These are phyloP conservation scores for Calameuta pallipes DNA, from an alignment of 2,888 invertebrate genomes.

Conservation along the genomic window DNA sequence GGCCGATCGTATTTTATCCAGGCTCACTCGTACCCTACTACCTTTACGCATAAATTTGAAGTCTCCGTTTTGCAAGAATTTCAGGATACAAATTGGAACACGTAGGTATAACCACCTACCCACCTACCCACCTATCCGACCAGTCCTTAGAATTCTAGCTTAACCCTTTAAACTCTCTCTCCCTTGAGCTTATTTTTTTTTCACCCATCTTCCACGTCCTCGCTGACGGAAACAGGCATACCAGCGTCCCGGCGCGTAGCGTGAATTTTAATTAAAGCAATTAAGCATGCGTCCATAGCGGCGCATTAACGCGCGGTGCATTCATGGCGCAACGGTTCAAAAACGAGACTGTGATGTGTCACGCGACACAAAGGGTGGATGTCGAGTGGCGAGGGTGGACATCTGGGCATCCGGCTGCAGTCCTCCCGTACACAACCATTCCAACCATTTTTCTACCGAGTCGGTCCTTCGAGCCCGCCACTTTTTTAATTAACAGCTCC, in stretches of 20 bases:
- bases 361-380: constrained; percentile 37
- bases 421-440: constrained; percentile 9
- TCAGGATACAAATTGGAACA: not conserved
- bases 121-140: not conserved
- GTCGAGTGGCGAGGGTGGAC: constrained; percentile 36
- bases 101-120: not conserved
- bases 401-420: constrained; percentile 34
- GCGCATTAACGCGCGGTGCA: constrained; percentile 22
- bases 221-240: not conserved
- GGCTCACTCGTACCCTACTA: not conserved
- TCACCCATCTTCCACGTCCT: not conserved
- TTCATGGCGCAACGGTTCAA: constrained; percentile 38
- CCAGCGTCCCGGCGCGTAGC: constrained; percentile 31
- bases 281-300: constrained; percentile 41
- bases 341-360: constrained; percentile 44
- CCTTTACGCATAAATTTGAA: not conserved
- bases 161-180: not conserved
- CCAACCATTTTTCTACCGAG: constrained; percentile 9
- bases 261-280: constrained; percentile 64
- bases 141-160: not conserved
- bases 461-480: constrained; percentile 15
- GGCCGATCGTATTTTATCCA: not conserved
- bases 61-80: not conserved
- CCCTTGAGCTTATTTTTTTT: not conserved
- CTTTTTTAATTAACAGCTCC: constrained; percentile 25